phyloP scores from a whole-genome alignment of 2,797 vertebrate genomes.

The Cuculus canorus region DNA sequence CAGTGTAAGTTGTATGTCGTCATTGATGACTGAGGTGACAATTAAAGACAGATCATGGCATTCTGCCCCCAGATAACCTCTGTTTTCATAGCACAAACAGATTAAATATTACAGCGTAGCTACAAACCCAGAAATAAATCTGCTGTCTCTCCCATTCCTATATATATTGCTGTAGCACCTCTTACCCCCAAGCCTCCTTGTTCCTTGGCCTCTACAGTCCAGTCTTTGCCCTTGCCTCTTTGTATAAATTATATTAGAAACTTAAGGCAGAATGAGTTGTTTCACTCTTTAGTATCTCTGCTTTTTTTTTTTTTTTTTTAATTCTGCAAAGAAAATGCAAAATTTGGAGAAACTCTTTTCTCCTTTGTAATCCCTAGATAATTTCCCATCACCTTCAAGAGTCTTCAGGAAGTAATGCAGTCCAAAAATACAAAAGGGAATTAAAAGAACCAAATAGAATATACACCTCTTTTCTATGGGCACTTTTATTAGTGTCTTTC shows the following conservation, averaged over 20 bases:
- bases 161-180: background rate
- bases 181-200: background rate
- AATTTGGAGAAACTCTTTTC: background rate
- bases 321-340: background rate
- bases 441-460: background rate
- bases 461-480: background rate
- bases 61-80: background rate
- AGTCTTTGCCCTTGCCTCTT: background rate
- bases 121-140: background rate
- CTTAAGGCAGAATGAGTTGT: background rate
- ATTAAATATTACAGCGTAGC: constrained; percentile 5
- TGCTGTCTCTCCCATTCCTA: background rate
- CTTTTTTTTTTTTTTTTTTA: background rate
- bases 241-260: background rate
- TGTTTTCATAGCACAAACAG: background rate
- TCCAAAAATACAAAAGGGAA: background rate
- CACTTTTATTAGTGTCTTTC: background rate
- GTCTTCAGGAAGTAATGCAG: background rate
- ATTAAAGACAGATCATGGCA: background rate
- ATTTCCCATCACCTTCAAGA: background rate
- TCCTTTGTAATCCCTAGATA: background rate
- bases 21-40: accelerated
- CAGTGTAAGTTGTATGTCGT: background rate
- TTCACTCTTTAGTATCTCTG: background rate
- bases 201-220: background rate